phyloP scores from a whole-genome alignment of 2,888 invertebrate species.

The Diachrysia chrysitis region DNA sequence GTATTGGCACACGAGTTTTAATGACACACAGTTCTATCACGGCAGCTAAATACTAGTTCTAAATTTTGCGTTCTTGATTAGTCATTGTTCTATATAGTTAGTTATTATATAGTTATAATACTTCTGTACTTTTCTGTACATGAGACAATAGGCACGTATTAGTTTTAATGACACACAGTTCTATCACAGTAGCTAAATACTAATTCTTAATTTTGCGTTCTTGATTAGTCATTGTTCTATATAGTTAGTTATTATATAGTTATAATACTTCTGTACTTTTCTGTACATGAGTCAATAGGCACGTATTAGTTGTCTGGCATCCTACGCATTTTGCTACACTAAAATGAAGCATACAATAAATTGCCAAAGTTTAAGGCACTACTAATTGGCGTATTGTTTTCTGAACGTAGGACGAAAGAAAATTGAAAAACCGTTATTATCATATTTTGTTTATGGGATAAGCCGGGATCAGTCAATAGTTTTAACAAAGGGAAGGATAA shows the following conservation, averaged over 20 bases:
- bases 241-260: background rate
- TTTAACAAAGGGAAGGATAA: too few relatives aligned
- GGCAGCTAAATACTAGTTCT: background rate
- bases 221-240: background rate
- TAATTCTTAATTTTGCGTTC: background rate
- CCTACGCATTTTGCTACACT: background rate
- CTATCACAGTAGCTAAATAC: too few relatives aligned
- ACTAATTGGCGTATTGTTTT: slow-evolving; percentile 1
- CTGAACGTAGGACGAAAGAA: background rate
- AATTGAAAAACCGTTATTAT: background rate
- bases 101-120: background rate
- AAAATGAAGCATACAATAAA: background rate
- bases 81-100: background rate
- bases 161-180: background rate
- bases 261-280: background rate
- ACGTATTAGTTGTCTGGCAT: background rate
- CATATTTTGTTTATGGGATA: background rate
- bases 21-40: background rate
- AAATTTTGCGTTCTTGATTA: background rate
- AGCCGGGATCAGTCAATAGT: too few relatives aligned
- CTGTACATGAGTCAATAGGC: background rate
- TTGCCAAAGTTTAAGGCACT: background rate
- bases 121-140: background rate
- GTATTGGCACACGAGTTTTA: background rate
- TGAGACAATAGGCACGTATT: background rate